Evolutionary conservation across 1,140 invertebrate species (phyloP).

Genomic region (Calliopsis andreniformis): DNA sequence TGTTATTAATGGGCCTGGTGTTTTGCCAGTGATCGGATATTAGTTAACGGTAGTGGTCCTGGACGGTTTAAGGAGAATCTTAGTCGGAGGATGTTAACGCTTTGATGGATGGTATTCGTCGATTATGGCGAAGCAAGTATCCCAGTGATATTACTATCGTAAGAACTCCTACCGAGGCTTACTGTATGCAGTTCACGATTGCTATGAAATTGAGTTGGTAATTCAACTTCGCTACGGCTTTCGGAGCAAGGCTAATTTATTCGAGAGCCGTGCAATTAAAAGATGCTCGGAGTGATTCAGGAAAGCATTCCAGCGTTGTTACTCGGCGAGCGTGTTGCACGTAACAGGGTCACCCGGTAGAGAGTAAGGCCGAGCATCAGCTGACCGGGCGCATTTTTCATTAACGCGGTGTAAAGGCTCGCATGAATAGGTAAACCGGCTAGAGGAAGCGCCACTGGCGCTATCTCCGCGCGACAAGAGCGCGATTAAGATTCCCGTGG

Average conservation of each 20-base stretch:
- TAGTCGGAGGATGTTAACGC: not conserved
- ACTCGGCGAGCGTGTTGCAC: too few species aligned
- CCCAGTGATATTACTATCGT: not conserved
- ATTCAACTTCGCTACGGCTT: too few species aligned
- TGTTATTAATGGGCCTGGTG: conserved; percentile 34
- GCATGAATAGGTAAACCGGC: conserved; percentile 75
- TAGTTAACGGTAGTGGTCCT: conserved; percentile 30
- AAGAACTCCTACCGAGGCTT: too few species aligned
- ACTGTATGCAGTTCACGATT: too few species aligned
- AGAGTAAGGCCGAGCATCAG: conserved; percentile 64
- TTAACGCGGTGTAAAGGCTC: conserved; percentile 76
- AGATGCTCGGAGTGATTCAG: too few species aligned
- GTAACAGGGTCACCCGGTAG: conserved; percentile 64
- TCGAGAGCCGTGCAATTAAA: too few species aligned
- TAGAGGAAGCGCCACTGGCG: conserved; percentile 51
- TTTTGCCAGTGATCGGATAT: conserved; percentile 34
- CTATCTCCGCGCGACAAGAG: conserved; percentile 49
- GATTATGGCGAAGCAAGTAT: not conserved
- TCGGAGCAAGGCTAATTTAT: too few species aligned
- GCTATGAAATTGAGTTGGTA: too few species aligned
- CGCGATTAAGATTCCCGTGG: conserved; percentile 63
- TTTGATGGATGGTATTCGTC: not conserved
- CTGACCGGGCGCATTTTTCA: conserved; percentile 77
- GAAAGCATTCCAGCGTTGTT: conserved; percentile 1
- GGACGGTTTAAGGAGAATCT: conserved; percentile 7